phyloP scores from a whole-genome alignment of 2,113 vertebrate genomes.

The Vicugna pacos region DNA sequence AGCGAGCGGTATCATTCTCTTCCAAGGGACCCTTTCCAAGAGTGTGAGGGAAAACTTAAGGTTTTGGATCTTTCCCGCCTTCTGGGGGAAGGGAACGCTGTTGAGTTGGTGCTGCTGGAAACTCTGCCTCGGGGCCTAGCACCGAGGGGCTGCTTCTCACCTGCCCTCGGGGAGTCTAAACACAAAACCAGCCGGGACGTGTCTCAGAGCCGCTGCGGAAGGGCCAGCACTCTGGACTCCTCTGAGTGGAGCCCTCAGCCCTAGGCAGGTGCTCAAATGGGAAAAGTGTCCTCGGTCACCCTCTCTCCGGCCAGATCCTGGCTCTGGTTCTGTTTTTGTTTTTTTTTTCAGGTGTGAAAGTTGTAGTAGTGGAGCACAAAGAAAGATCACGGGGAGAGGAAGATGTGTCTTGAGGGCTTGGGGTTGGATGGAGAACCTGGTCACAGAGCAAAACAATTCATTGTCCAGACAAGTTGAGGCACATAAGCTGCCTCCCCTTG shows the following conservation, averaged over 20 bases:
- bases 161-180: neutral
- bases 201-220: neutral
- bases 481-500: neutral
- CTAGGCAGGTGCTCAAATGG: neutral
- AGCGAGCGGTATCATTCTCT: neutral
- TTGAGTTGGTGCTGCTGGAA: neutral
- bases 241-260: neutral
- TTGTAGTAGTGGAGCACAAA: neutral
- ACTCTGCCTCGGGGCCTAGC: neutral
- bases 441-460: neutral
- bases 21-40: conserved; percentile 13
- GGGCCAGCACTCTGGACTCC: neutral
- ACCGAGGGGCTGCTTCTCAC: neutral
- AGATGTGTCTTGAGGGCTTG: neutral
- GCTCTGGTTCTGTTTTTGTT: too few relatives aligned
- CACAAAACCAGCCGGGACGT: neutral
- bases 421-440: neutral
- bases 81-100: neutral
- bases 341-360: neutral
- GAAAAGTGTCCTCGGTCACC: neutral
- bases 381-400: neutral
- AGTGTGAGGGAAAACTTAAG: neutral
- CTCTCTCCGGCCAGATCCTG: neutral
- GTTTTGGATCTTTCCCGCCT: neutral
- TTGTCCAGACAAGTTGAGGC: neutral